Evolutionary conservation across 2,113 vertebrate species (phyloP).

Genomic region (Phalacrocorax pelagicus): DNA sequence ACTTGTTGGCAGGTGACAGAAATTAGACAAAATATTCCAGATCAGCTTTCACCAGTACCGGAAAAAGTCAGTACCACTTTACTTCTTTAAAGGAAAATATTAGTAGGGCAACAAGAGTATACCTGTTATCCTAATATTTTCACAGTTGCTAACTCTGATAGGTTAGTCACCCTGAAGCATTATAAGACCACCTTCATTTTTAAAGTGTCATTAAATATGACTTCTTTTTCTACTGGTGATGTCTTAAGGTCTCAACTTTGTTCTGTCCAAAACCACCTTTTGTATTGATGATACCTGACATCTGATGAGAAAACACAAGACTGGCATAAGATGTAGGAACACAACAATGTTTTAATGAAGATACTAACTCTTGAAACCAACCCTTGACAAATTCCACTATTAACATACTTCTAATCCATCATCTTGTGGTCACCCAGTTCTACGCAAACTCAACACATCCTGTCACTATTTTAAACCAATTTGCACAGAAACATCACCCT

Average conservation of each 20-base stretch:
- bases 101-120: background rate
- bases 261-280: background rate
- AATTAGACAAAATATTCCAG: background rate
- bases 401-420: background rate
- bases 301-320: background rate
- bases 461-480: background rate
- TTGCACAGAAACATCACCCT: background rate
- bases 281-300: background rate
- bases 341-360: background rate
- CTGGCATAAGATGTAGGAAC: background rate
- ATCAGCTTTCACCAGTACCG: background rate
- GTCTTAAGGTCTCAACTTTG: background rate
- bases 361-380: background rate
- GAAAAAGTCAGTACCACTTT: background rate
- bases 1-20: background rate
- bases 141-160: background rate
- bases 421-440: background rate
- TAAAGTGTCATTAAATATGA: background rate
- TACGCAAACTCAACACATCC: background rate
- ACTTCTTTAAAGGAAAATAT: background rate
- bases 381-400: background rate
- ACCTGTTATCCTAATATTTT: background rate
- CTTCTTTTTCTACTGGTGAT: background rate
- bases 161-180: background rate
- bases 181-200: background rate